These are phyloP conservation scores for Clistopyga incitator DNA, from an alignment of 2,888 invertebrate genomes.

Conservation along the genomic window DNA sequence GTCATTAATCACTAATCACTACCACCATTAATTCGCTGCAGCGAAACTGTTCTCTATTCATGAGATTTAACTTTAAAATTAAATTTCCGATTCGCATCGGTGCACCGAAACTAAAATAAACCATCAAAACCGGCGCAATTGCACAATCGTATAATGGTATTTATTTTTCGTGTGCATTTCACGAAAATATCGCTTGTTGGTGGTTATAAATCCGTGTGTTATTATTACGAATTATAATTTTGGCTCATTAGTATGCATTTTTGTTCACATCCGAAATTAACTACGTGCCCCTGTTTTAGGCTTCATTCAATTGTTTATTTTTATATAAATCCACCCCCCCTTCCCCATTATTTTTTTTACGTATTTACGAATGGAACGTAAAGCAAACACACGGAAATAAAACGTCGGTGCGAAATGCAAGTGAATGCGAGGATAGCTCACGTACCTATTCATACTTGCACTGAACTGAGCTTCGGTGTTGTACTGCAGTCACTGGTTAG, in stretches of 20 bases:
- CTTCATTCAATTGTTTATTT: background rate
- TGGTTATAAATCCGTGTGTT: conserved; percentile 31
- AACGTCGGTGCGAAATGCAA: conserved; percentile 33
- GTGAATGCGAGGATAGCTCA: conserved; percentile 15
- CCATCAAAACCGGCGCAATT: background rate
- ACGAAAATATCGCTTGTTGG: background rate
- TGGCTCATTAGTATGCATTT: background rate
- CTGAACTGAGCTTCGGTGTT: conserved; percentile 5
- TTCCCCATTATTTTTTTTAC: conserved; percentile 6
- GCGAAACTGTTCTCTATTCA: conserved; percentile 13
- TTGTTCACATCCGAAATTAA: background rate
- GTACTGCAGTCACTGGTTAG: conserved; percentile 27
- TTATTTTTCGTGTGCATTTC: background rate
- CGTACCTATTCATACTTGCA: conserved; percentile 10
- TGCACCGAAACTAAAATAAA: background rate
- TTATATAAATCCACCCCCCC: no score
- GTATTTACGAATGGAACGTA: background rate
- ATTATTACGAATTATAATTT: conserved; percentile 28
- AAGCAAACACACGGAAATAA: conserved; percentile 33
- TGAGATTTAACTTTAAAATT: conserved; percentile 20
- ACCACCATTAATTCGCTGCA: background rate
- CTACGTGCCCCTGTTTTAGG: background rate
- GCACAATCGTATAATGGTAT: background rate
- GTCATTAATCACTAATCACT: conserved; percentile 20
- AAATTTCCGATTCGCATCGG: conserved; percentile 1